phyloP scores from a whole-genome alignment of 2,888 invertebrate species.

The Ectobius pallidus region DNA sequence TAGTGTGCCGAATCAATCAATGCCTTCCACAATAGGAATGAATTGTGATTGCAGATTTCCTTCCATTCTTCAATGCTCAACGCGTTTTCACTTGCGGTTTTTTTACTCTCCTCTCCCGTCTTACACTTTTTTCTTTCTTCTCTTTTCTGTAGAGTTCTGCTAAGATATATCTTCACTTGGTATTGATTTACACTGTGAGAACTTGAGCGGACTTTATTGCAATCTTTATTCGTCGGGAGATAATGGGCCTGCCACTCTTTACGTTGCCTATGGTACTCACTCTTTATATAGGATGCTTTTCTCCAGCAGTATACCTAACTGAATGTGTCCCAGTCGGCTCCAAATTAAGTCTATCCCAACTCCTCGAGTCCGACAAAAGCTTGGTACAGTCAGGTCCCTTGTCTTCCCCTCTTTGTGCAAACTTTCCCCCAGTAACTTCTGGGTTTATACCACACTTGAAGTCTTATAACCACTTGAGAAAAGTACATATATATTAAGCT shows the following conservation, averaged over 20 bases:
- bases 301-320: not conserved
- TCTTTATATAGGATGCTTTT: not conserved
- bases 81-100: not conserved
- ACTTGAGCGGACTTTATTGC: not conserved
- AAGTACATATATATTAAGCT: no score
- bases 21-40: not conserved
- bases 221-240: not conserved
- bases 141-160: not conserved
- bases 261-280: not conserved
- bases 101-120: not conserved
- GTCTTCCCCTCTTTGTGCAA: no score
- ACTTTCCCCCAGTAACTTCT: no score
- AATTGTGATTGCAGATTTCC: not conserved
- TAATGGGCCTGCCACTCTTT: conserved; percentile 1
- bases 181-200: not conserved
- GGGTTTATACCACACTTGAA: no score
- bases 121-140: not conserved
- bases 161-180: not conserved
- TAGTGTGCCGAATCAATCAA: not conserved
- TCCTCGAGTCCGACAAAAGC: not conserved
- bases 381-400: no score
- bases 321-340: not conserved
- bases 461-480: no score
- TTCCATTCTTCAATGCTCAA: not conserved
- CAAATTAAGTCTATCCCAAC: not conserved